Evolutionary conservation across 2,113 vertebrate genomes (phyloP).

Genomic region (Tupaia tana): DNA sequence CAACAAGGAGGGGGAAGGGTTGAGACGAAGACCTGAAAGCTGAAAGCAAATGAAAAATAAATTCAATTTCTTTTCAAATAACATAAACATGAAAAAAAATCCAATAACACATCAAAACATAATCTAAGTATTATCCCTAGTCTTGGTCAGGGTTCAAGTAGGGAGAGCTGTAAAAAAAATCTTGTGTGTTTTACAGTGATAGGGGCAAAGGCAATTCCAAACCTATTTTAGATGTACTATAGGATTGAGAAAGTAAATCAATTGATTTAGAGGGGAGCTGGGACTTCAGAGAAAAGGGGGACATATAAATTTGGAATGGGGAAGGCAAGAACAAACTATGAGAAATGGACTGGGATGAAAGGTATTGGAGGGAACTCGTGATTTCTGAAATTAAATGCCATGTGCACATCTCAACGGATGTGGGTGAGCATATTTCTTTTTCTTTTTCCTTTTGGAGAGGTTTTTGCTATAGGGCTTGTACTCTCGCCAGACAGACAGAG

Average conservation of each 20-base stretch:
- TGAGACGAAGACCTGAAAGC: neutral
- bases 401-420: neutral
- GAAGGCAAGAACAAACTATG: neutral
- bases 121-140: neutral
- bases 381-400: neutral
- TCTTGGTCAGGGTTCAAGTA: neutral
- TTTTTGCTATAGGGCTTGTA: too few relatives aligned
- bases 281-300: neutral
- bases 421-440: too few relatives aligned
- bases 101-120: neutral
- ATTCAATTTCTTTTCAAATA: slow-evolving; percentile 16
- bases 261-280: neutral
- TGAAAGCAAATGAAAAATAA: slow-evolving; percentile 36
- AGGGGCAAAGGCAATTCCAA: neutral
- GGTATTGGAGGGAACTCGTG: neutral
- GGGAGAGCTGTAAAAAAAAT: neutral
- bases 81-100: neutral
- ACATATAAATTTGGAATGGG: neutral
- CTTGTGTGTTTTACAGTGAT: neutral
- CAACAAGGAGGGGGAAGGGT: neutral
- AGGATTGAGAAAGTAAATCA: neutral
- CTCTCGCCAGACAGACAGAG: too few relatives aligned
- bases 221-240: neutral
- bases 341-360: neutral
- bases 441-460: too few relatives aligned